Percentiles rank a stretch among this genome's conserved stretches.
Evolutionary conservation across 2,113 vertebrate genomes (phyloP).

Genomic region (Poecilia latipinna): DNA sequence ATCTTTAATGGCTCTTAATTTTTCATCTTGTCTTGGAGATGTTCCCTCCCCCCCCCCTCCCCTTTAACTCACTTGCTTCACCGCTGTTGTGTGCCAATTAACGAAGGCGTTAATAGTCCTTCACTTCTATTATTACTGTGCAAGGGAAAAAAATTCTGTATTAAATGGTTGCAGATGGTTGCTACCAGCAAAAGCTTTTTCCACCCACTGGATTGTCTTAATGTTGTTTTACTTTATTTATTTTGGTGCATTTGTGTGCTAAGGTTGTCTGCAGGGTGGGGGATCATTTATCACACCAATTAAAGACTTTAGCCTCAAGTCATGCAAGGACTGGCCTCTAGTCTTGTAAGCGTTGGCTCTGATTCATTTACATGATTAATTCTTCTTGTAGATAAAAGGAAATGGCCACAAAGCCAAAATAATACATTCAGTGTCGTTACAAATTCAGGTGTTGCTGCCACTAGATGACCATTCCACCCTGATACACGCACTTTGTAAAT

Average conservation of each 20-base stretch:
- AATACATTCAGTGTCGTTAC: constrained; percentile 11
- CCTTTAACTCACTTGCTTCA: constrained; percentile 8
- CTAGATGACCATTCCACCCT: constrained; percentile 9
- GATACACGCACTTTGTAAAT: constrained; percentile 18
- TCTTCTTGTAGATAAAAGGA: constrained; percentile 29
- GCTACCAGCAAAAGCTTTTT: constrained; percentile 44
- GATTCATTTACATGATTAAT: constrained; percentile 64
- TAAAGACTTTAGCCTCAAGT: constrained; percentile 63
- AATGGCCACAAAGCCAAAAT: constrained; percentile 30
- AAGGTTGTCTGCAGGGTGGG: constrained; percentile 54
- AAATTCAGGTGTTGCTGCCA: constrained; percentile 20
- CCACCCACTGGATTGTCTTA: constrained; percentile 18
- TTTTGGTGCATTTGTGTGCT: constrained; percentile 36
- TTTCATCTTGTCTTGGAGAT: constrained; percentile 64
- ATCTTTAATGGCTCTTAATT: constrained; percentile 78
- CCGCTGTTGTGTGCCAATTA: constrained; percentile 52
- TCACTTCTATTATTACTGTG: constrained; percentile 61
- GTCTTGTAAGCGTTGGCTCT: constrained; percentile 44
- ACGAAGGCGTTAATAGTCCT: constrained; percentile 51
- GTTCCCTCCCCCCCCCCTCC: constrained; percentile 30
- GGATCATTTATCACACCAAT: constrained; percentile 70
- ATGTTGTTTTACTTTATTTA: constrained; percentile 24
- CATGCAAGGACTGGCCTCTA: constrained; percentile 55
- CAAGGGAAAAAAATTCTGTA: constrained; percentile 27
- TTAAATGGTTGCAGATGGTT: constrained; percentile 34